Base-by-base conservation (phyloP, 2,888 invertebrate genomes). In the Falcaria lacertinaria region DNA sequence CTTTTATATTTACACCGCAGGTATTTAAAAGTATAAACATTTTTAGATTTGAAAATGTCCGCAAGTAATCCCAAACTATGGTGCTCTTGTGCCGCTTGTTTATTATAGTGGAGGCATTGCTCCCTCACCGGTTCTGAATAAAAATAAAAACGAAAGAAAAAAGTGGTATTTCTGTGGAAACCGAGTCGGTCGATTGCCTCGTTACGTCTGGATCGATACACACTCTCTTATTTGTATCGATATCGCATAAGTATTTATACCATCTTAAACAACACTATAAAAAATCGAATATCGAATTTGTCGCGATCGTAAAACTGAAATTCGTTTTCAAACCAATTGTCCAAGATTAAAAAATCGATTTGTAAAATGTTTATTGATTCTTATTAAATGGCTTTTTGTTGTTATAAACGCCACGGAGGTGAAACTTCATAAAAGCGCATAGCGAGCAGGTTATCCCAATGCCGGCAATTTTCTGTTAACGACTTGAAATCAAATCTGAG, bases 51-150 rank as follows among this genome's bases (percentile, higher is more conserved):
- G n/a, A n/a, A n/a, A n/a, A n/a, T n/a, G n/a, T n/a, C n/a, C n/a
- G n/a, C n/a, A n/a, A n/a, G n/a, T n/a, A n/a, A n/a, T 54, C 48
- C 43, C 42, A 52, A 62, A 45, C 39, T 40, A 62, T 74, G 73
- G 80, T 41, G 58, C 71, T 66, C 61, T 44, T 59, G 53, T 35
- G 45, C 54, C 65, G 67, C 73, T 72, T 75, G 74, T 76, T 81
- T 76, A 77, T 74, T 72, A 74, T 69, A 69, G 62, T 60, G 65
- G 62, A 81, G 84, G 79, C 86, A 84, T 74, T 76, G 87, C 83
- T 80, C 85, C 80, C 81, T 78, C 71, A 73, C 62, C 69, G 66
- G 54, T 54, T 57, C 51, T 57, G 66, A 67, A 71, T 68, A 71
- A 71, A 80, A 85, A 80, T 76, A 80, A 82, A 64, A 73, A 64